Evolutionary conservation across 2,888 invertebrate genomes (phyloP).

Genomic region (Dryocosmus kuriphilus): DNA sequence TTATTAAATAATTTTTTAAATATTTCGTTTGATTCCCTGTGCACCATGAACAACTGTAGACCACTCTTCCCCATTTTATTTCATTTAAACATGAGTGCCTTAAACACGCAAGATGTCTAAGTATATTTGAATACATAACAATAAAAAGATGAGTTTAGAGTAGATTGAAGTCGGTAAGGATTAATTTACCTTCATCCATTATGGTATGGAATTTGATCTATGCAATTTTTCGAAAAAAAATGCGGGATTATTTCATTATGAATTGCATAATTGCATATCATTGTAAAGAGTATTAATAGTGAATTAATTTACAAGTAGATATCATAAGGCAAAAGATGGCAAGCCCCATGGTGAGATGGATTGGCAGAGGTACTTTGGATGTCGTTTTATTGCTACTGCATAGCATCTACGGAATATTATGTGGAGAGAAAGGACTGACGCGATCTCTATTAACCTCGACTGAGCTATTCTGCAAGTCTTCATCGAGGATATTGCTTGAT

Average conservation of each 20-base stretch:
- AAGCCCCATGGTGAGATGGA: constrained; percentile 7
- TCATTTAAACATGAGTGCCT: too few species aligned
- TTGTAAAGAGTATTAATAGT: constrained; percentile 7
- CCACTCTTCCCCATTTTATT: too few species aligned
- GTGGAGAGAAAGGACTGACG: constrained; percentile 64
- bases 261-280: neutral
- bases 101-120: too few species aligned
- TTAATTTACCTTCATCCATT: neutral
- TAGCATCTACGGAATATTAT: constrained; percentile 57
- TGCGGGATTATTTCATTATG: neutral
- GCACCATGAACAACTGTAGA: too few species aligned
- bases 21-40: too few species aligned
- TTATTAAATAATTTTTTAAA: too few species aligned
- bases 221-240: neutral
- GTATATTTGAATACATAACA: too few species aligned
- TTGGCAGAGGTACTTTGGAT: constrained; percentile 17
- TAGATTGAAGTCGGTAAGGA: too few species aligned
- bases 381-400: constrained; percentile 42
- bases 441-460: constrained; percentile 73
- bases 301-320: constrained; percentile 26
- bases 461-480: constrained; percentile 51
- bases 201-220: neutral
- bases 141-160: too few species aligned
- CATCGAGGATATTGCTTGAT: constrained; percentile 56
- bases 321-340: neutral